Evolutionary conservation across 1,140 invertebrate species (phyloP).

Genomic region (Anastatus disparis): DNA sequence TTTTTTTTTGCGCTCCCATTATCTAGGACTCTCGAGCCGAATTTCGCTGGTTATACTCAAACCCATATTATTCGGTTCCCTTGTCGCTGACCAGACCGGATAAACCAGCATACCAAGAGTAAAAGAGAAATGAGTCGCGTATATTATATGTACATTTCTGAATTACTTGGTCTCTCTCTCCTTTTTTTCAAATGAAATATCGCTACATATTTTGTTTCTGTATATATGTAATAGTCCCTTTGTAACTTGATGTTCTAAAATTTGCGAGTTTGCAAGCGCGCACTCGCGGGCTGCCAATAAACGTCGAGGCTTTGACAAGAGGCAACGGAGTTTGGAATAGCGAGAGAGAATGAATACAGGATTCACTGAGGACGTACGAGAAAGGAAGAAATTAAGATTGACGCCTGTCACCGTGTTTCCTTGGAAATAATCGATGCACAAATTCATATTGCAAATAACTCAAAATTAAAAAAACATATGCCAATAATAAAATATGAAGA

Average conservation of each 20-base stretch:
- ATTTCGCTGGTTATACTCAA: neutral
- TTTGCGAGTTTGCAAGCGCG: constrained; percentile 4
- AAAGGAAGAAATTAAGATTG: constrained; percentile 24
- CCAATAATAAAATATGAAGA: neutral
- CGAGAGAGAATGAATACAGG: neutral
- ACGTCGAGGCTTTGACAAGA: constrained; percentile 12
- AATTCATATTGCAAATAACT: constrained; percentile 3
- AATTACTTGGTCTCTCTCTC: neutral
- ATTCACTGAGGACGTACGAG: neutral
- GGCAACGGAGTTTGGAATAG: too few relatives aligned
- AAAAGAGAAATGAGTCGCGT: neutral
- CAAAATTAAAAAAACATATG: neutral
- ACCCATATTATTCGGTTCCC: constrained; percentile 23
- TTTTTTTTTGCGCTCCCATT: neutral
- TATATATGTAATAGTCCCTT: too few relatives aligned
- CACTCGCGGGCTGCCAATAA: constrained; percentile 23
- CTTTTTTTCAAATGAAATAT: constrained; percentile 8
- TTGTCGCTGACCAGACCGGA: constrained; percentile 7
- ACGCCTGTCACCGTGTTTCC: constrained; percentile 28
- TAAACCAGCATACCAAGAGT: neutral
- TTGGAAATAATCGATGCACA: constrained; percentile 16
- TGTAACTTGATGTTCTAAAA: too few relatives aligned
- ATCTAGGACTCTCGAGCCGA: neutral
- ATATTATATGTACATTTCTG: neutral
- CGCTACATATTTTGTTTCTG: neutral